Conservation (phyloP, 2,113 vertebrate species). For the Elaphurus davidianus region DNA sequence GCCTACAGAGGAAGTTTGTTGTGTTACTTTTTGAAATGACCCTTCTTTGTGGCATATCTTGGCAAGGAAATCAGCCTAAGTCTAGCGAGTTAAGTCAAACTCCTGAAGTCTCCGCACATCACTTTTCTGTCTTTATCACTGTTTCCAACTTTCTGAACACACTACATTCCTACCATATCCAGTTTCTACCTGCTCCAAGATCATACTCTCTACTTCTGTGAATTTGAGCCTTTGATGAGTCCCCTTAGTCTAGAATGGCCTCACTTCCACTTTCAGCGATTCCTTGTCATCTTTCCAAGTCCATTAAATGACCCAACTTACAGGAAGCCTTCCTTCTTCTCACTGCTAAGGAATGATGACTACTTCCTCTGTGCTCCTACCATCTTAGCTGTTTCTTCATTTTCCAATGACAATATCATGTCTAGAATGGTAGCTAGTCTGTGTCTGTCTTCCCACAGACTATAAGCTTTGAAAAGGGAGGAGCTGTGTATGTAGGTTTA, state of each 20-base stretch:
- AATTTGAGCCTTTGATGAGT: neutral
- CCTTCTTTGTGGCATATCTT: neutral
- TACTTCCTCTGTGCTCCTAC: neutral
- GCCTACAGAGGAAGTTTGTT: conserved; percentile 82
- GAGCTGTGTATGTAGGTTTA: neutral
- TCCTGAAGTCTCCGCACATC: neutral
- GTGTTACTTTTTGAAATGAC: conserved; percentile 53
- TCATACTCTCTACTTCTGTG: neutral
- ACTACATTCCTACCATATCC: neutral
- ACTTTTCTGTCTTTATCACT: neutral
- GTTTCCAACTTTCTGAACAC: neutral
- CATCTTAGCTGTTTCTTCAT: neutral
- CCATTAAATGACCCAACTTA: neutral
- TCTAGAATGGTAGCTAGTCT: neutral
- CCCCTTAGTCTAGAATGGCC: neutral
- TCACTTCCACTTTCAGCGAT: neutral
- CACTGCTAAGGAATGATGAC: neutral
- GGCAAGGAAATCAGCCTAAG: neutral
- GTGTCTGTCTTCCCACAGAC: neutral
- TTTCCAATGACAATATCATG: neutral
- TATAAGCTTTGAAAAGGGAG: neutral
- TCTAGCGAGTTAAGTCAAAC: neutral
- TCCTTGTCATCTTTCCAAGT: neutral
- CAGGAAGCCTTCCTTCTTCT: neutral
- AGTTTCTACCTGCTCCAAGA: neutral